These are phyloP conservation scores for Perizoma flavofasciatum DNA, from an alignment of 2,888 invertebrate species.

Conservation along the genomic window DNA sequence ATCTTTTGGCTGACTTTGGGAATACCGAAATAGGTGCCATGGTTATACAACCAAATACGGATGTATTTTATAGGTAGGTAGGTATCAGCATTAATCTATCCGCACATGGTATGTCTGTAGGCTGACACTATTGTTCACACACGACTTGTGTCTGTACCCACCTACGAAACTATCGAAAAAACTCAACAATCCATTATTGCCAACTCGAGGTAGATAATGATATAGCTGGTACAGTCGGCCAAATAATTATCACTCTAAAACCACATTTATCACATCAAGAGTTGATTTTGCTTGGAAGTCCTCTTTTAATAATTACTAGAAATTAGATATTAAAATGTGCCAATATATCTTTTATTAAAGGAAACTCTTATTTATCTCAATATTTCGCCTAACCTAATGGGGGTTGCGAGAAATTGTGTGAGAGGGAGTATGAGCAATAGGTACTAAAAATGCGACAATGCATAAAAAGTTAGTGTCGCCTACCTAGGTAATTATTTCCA, in stretches of 20 bases:
- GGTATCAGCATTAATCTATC: conserved; percentile 18
- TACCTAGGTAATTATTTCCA: too few species aligned
- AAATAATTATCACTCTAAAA: not conserved
- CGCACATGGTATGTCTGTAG: conserved; percentile 48
- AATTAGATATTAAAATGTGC: too few species aligned
- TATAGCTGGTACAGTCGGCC: conserved; percentile 14
- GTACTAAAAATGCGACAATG: too few species aligned
- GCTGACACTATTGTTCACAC: conserved; percentile 65
- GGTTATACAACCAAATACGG: conserved; percentile 22
- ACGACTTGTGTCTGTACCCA: conserved; percentile 46
- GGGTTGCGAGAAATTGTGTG: too few species aligned
- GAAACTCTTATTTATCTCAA: too few species aligned
- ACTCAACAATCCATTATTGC: conserved; percentile 65
- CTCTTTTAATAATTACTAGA: too few species aligned
- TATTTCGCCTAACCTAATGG: too few species aligned
- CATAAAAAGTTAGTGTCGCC: too few species aligned
- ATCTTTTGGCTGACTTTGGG: not conserved
- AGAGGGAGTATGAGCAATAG: too few species aligned
- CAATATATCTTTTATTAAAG: too few species aligned
- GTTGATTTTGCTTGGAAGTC: too few species aligned
- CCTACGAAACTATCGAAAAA: conserved; percentile 53
- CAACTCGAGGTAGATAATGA: conserved; percentile 45
- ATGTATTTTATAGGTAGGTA: conserved; percentile 18
- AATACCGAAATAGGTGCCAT: conserved; percentile 25
- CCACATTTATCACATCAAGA: too few species aligned